Base-by-base conservation (phyloP, 2,113 vertebrate genomes). In the Marmota monax region DNA sequence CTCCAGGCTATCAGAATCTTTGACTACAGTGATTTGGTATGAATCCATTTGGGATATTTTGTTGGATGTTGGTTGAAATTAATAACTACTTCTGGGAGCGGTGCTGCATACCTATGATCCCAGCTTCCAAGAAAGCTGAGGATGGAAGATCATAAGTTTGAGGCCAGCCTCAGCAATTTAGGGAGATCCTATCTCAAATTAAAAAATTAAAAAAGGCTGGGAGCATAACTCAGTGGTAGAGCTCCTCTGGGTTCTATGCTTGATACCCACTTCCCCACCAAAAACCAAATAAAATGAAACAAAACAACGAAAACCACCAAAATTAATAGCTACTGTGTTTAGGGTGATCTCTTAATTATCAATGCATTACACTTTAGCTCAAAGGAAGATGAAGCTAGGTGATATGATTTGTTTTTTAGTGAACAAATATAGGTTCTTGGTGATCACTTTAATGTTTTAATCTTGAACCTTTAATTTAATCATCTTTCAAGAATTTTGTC, bases 401-500 rank as follows among this genome's bases (percentile, higher is more conserved):
- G 58, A 2, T 14, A 83, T 42, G 10, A 69, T 45, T 86, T 90
- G n/a, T 72, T 83, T 42, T 22, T 84, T 83, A 51, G 42, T 61
- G 45, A 86, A 32, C 37, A 86, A 76, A 84, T 58, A 14, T 63
- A 18, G 17, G 7, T 37, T 92, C 76, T 78, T 77, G 27, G 0
- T 27, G 51, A 96, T 69, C 1, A 25, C 3, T 88, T 78, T 42
- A 77, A 48, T 65, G 22, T n/a, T 25, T 88, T 27, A 69, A 83
- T 37, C 32, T 72, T 86, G n/a, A 61, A 25, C 23, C n/a, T 92
- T 72, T 5, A 14, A n/a, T 69, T 70, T 84, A 87, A 72, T 77
- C 48, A 56, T 58, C 67, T 94, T 83, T 39, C 93, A 78, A 84
- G 42, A 90, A 76, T 34, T 87, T 87, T 94, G 32, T 42, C 42